Percentiles rank a stretch among this genome's conserved stretches.
phyloP scores from a whole-genome alignment of 2,888 invertebrate genomes.

The Hydroisotoma schaefferi region DNA sequence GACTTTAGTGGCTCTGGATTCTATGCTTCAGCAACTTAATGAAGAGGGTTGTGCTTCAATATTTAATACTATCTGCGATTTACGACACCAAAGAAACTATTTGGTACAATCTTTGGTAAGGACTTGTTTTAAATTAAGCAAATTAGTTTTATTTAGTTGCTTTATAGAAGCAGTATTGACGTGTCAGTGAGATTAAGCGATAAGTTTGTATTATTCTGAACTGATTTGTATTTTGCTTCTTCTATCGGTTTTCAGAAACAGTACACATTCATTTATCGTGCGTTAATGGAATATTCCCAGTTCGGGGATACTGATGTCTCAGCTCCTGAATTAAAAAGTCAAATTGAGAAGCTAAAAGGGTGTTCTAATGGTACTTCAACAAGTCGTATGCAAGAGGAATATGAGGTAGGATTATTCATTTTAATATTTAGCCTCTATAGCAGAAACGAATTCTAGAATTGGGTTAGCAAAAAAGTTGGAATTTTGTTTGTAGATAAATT shows the following conservation, averaged over 20 bases:
- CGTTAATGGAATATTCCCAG: conserved; percentile 84
- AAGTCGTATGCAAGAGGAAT: conserved; percentile 78
- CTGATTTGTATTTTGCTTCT: conserved; percentile 5
- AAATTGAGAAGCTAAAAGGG: conserved; percentile 69
- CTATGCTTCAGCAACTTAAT: conserved; percentile 76
- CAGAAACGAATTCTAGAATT: background rate
- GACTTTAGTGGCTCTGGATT: conserved; percentile 88
- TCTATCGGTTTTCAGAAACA: conserved; percentile 67
- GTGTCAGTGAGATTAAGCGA: too few species aligned
- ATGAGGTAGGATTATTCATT: conserved; percentile 63
- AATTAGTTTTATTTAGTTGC: background rate
- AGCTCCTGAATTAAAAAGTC: conserved; percentile 66
- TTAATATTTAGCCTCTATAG: too few species aligned
- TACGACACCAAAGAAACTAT: conserved; percentile 86
- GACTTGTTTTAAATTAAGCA: conserved; percentile 33
- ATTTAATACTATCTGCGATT: conserved; percentile 84
- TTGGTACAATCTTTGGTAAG: conserved; percentile 82
- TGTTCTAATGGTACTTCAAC: conserved; percentile 66
- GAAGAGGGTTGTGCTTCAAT: conserved; percentile 81
- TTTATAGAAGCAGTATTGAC: conserved; percentile 1
- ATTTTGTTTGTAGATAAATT: background rate
- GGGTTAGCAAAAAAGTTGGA: conserved; percentile 12
- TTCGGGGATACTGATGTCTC: conserved; percentile 88
- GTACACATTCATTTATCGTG: conserved; percentile 92
- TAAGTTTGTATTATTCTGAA: background rate